A percentile compares a stretch with the other conserved stretches of the same genome.
Evolutionary conservation across 2,888 invertebrate genomes (phyloP).

Genomic region (Drosophila stalkeri): DNA sequence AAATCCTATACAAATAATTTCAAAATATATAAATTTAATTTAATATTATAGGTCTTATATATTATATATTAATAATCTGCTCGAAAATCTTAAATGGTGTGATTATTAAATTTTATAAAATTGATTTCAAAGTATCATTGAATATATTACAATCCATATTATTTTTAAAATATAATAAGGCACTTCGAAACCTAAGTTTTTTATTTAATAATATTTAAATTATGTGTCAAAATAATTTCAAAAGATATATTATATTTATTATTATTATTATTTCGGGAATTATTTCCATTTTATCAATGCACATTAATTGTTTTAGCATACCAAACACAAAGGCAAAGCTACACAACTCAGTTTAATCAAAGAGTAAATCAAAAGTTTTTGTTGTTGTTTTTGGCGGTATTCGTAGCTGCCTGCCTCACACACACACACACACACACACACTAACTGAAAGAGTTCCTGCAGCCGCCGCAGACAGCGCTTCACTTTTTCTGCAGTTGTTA

Average conservation of each 20-base stretch:
- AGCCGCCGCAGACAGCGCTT: slow-evolving; percentile 39
- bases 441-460: slow-evolving; percentile 40
- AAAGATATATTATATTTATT: not conserved
- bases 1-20: not conserved
- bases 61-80: not conserved
- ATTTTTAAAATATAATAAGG: no score
- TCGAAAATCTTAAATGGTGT: not conserved
- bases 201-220: no score
- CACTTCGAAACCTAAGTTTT: no score
- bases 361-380: slow-evolving; percentile 47
- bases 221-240: no score
- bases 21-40: not conserved
- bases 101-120: no score
- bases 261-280: not conserved
- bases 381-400: slow-evolving; percentile 23
- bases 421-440: slow-evolving; percentile 17
- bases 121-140: no score
- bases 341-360: slow-evolving; percentile 23
- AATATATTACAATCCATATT: no score
- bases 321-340: slow-evolving; percentile 17
- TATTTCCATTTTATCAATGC: slow-evolving; percentile 19
- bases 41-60: not conserved
- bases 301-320: slow-evolving; percentile 10
- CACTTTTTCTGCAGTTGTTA: slow-evolving; percentile 53
- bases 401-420: slow-evolving; percentile 9